Percentiles rank a stretch among this genome's conserved stretches.
These are phyloP conservation scores for Carassius carassius DNA, from an alignment of 2,113 vertebrate species.

Conservation along the genomic window DNA sequence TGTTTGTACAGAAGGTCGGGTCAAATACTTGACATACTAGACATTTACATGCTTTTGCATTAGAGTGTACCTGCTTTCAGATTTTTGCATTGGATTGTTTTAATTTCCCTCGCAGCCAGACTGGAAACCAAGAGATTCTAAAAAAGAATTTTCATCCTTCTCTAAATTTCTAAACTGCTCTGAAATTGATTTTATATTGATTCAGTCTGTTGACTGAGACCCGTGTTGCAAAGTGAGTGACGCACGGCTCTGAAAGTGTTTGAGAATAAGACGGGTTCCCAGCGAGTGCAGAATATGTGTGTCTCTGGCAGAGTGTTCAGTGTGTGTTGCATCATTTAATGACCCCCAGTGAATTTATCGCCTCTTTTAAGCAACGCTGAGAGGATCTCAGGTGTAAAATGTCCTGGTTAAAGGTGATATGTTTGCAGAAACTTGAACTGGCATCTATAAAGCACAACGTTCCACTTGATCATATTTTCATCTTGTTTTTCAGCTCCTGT, in stretches of 20 bases:
- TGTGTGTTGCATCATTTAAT: constrained; percentile 1
- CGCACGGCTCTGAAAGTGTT: not conserved
- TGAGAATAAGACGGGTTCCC: not conserved
- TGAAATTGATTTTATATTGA: not conserved
- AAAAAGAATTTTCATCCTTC: not conserved
- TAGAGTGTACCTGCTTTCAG: too few species aligned
- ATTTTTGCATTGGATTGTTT: too few species aligned
- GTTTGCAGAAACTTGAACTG: not conserved
- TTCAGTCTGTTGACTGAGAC: not conserved
- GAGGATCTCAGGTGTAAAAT: not conserved
- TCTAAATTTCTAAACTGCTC: not conserved
- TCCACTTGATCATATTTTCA: not conserved
- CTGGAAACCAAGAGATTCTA: not conserved
- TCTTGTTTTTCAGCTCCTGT: constrained; percentile 75
- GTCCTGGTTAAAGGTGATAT: not conserved
- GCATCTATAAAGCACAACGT: not conserved
- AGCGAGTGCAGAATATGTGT: not conserved
- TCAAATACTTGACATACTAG: not conserved
- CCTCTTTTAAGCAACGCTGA: not conserved
- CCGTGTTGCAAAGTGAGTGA: constrained; percentile 1
- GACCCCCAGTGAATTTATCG: not conserved
- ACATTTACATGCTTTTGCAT: too few species aligned
- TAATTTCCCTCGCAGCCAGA: not conserved
- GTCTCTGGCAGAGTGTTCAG: not conserved
- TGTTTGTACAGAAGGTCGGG: constrained; percentile 13